phyloP scores from a whole-genome alignment of 2,888 invertebrate genomes.

The Pyrocoelia pectoralis region DNA sequence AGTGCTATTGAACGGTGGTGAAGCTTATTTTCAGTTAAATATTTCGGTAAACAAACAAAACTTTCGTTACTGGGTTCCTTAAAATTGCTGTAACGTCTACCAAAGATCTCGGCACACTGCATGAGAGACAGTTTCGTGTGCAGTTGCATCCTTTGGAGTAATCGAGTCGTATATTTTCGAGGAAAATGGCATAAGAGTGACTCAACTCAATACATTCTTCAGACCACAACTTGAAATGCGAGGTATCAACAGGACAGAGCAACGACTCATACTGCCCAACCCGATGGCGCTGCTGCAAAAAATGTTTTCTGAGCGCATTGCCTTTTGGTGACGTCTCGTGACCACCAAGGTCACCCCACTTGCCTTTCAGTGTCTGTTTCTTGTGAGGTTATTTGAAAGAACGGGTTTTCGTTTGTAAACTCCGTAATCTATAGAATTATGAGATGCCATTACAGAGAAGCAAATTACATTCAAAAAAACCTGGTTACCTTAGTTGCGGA shows the following conservation, averaged over 20 bases:
- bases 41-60: background rate
- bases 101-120: background rate
- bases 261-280: background rate
- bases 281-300: background rate
- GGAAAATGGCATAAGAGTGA: background rate
- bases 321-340: background rate
- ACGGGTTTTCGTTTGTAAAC: too few relatives aligned
- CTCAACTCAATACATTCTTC: background rate
- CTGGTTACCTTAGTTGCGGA: background rate
- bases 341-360: background rate
- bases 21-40: conserved; percentile 8
- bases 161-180: too few relatives aligned
- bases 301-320: background rate
- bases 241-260: background rate
- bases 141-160: background rate
- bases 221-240: background rate
- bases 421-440: background rate
- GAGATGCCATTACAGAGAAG: background rate
- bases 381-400: too few relatives aligned
- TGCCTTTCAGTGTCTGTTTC: background rate
- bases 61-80: background rate
- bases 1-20: background rate
- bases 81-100: background rate
- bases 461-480: background rate
- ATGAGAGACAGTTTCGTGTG: background rate